Evolutionary conservation across 2,113 vertebrate genomes (phyloP).

Genomic region (Oostethus manadensis): DNA sequence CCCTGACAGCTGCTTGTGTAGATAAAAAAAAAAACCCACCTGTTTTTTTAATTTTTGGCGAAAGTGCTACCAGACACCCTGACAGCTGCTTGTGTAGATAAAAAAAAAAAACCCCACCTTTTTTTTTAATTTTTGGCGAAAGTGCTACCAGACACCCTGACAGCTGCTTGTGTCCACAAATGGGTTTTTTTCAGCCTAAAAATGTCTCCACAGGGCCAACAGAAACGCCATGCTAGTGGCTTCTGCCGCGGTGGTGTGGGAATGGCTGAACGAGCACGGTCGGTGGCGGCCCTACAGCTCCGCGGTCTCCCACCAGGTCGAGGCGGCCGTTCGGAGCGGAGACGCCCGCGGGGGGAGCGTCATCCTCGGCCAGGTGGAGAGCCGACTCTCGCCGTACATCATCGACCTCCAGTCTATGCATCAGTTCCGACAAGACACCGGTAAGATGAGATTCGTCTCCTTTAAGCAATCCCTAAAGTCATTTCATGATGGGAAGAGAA

Average conservation of each 20-base stretch:
- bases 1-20: background rate
- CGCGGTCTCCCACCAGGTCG: slow-evolving; percentile 86
- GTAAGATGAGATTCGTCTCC: slow-evolving; percentile 58
- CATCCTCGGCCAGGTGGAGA: slow-evolving; percentile 86
- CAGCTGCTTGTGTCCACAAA: background rate
- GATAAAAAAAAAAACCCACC: background rate
- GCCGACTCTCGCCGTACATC: slow-evolving; percentile 81
- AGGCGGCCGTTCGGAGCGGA: slow-evolving; percentile 79
- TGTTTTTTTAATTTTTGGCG: background rate
- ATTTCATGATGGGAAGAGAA: no score
- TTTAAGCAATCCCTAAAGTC: no score
- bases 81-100: background rate
- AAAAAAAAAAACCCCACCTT: background rate
- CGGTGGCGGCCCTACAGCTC: slow-evolving; percentile 89
- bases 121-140: background rate
- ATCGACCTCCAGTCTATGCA: slow-evolving; percentile 88
- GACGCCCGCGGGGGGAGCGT: slow-evolving; percentile 84
- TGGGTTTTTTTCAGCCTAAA: background rate
- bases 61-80: background rate
- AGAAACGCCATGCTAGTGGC: slow-evolving; percentile 77
- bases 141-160: background rate
- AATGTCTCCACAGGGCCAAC: slow-evolving; percentile 46
- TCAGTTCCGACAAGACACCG: slow-evolving; percentile 87
- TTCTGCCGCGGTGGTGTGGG: slow-evolving; percentile 88
- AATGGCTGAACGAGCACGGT: slow-evolving; percentile 91